phyloP scores from a whole-genome alignment of 1,140 invertebrate genomes.

The Bombus waltoni region DNA sequence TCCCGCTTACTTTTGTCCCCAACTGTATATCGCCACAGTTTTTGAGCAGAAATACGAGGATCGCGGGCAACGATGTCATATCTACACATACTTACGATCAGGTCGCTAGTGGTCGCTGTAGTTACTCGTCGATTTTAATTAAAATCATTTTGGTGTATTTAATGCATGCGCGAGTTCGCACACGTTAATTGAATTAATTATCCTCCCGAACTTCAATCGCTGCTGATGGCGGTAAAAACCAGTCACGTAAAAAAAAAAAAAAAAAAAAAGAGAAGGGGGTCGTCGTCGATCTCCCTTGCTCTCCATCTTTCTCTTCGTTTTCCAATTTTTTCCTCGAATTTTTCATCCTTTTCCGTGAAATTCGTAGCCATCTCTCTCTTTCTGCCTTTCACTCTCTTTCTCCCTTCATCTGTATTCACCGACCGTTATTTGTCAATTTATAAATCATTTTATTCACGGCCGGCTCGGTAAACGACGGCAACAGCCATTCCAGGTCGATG shows the following conservation, averaged over 20 bases:
- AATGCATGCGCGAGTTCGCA: conserved; percentile 53
- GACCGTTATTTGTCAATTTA: conserved; percentile 63
- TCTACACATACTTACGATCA: conserved; percentile 11
- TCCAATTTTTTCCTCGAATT: conserved; percentile 14
- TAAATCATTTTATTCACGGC: conserved; percentile 71
- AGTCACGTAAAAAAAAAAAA: conserved; percentile 27
- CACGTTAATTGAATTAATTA: conserved; percentile 75
- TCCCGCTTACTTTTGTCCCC: too few relatives aligned
- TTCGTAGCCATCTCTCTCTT: not conserved
- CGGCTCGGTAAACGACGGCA: conserved; percentile 31
- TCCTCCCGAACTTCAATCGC: conserved; percentile 64
- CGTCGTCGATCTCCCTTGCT: not conserved
- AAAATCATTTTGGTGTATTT: conserved; percentile 67
- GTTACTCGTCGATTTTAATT: conserved; percentile 68
- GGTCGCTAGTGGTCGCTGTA: not conserved
- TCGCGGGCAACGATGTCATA: not conserved
- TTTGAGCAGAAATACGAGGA: not conserved
- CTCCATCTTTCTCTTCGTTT: conserved; percentile 15
- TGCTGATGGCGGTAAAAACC: conserved; percentile 8
- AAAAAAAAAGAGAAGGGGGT: conserved; percentile 5
- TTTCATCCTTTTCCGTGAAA: not conserved
- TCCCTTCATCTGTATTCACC: not conserved
- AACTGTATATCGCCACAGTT: not conserved
- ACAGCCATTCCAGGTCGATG: conserved; percentile 27
- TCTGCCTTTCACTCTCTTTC: not conserved